Conservation (phyloP, 1,140 invertebrate species). For the Drosophila yakuba region DNA sequence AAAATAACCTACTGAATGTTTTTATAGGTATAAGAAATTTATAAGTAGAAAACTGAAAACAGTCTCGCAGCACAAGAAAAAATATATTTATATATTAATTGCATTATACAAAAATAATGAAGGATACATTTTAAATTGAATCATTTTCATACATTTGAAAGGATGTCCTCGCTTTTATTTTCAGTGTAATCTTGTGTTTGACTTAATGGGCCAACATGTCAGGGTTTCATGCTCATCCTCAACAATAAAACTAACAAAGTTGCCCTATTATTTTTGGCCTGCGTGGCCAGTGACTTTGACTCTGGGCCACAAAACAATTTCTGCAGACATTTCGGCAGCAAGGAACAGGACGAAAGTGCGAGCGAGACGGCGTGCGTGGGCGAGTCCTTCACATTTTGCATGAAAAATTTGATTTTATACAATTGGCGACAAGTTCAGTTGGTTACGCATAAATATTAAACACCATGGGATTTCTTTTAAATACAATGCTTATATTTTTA, state of each 20-base stretch:
- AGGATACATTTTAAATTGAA: too few relatives aligned
- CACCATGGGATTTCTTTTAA: slow-evolving; percentile 11
- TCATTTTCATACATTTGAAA: background rate
- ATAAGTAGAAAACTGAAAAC: too few relatives aligned
- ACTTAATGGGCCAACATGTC: slow-evolving; percentile 63
- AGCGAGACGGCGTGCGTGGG: slow-evolving; percentile 6
- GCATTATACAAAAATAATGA: too few relatives aligned
- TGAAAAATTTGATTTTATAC: slow-evolving; percentile 41
- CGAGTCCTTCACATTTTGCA: slow-evolving; percentile 43
- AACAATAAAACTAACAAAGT: slow-evolving; percentile 52
- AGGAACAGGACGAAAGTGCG: slow-evolving; percentile 9
- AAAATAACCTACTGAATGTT: too few relatives aligned
- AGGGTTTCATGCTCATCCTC: slow-evolving; percentile 15
- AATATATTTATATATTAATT: too few relatives aligned
- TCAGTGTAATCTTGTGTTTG: slow-evolving; percentile 39
- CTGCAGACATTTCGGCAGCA: slow-evolving; percentile 73
- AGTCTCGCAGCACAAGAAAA: too few relatives aligned
- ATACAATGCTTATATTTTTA: slow-evolving; percentile 56
- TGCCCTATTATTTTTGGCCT: slow-evolving; percentile 71
- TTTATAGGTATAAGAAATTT: background rate
- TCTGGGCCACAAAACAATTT: slow-evolving; percentile 61
- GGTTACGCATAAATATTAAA: background rate
- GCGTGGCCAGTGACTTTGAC: slow-evolving; percentile 59
- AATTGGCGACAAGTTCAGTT: slow-evolving; percentile 28
- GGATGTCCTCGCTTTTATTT: background rate